phyloP scores from a whole-genome alignment of 2,113 vertebrate genomes.

The Scophthalmus maximus region DNA sequence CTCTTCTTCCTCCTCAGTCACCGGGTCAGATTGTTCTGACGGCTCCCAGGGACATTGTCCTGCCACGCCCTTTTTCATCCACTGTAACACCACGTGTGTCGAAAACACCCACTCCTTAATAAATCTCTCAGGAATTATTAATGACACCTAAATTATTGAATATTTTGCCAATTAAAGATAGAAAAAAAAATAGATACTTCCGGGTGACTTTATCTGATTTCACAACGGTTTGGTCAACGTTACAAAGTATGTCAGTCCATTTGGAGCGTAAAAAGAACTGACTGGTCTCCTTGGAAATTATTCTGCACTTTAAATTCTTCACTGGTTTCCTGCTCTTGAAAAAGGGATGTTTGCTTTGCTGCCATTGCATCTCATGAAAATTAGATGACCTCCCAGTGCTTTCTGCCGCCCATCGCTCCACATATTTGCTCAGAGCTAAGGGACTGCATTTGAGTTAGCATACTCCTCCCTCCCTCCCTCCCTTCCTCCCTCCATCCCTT shows the following conservation, averaged over 20 bases:
- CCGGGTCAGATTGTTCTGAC: slow-evolving; percentile 25
- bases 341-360: slow-evolving; percentile 78
- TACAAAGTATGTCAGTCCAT: slow-evolving; percentile 3
- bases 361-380: slow-evolving; percentile 79
- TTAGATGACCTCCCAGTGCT: slow-evolving; percentile 78
- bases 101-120: slow-evolving; percentile 56
- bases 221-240: not conserved
- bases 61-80: slow-evolving; percentile 35
- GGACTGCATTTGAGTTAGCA: slow-evolving; percentile 66
- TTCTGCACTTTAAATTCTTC: slow-evolving; percentile 58
- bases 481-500: not conserved
- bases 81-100: slow-evolving; percentile 9
- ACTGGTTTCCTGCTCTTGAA: slow-evolving; percentile 44
- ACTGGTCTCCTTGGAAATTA: slow-evolving; percentile 58
- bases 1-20: slow-evolving; percentile 23
- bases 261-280: slow-evolving; percentile 29
- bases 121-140: slow-evolving; percentile 62
- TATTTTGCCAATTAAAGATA: slow-evolving; percentile 15
- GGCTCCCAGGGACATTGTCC: slow-evolving; percentile 2
- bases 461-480: slow-evolving; percentile 34
- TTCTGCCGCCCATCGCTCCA: slow-evolving; percentile 60
- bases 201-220: slow-evolving; percentile 10
- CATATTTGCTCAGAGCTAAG: slow-evolving; percentile 63
- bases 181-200: not conserved
- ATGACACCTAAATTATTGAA: slow-evolving; percentile 61